phyloP scores from a whole-genome alignment of 2,113 vertebrate genomes.

The Otus sunia region DNA sequence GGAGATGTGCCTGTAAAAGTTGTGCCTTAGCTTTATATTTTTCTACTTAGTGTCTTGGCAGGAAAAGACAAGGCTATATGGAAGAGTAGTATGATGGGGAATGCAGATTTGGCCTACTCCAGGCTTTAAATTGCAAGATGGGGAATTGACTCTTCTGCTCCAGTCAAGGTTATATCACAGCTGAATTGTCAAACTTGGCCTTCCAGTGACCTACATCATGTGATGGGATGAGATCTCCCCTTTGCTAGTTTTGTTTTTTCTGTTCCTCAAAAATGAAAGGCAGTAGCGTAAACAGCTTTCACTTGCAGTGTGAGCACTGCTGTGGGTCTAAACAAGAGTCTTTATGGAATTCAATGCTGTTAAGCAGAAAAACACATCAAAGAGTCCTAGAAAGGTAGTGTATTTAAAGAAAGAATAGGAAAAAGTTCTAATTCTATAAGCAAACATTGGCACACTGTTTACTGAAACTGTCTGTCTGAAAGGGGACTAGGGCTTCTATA shows the following conservation, averaged over 20 bases:
- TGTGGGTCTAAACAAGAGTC: not conserved
- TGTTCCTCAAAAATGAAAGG: not conserved
- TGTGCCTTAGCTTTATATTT: not conserved
- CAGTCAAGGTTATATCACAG: slow-evolving; percentile 19
- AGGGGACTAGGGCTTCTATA: not conserved
- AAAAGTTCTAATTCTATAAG: slow-evolving; percentile 23
- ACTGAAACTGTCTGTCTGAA: slow-evolving; percentile 55
- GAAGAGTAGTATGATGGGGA: not conserved
- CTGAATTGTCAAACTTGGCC: slow-evolving; percentile 39
- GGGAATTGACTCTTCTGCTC: slow-evolving; percentile 1
- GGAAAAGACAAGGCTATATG: not conserved
- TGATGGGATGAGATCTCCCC: not conserved
- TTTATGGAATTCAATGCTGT: not conserved
- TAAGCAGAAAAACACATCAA: slow-evolving; percentile 22
- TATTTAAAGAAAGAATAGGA: slow-evolving; percentile 23
- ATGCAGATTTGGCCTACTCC: not conserved
- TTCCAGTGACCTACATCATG: slow-evolving; percentile 37
- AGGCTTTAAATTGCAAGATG: not conserved
- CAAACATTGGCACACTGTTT: slow-evolving; percentile 45
- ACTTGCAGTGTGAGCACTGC: not conserved
- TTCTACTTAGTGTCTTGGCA: slow-evolving; percentile 9
- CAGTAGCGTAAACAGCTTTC: not conserved
- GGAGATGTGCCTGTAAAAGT: not conserved
- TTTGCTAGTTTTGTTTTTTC: not conserved
- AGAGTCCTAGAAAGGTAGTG: not conserved